A percentile compares a stretch with the other conserved stretches of the same genome.
These are phyloP conservation scores for Perca schrenkii DNA, from an alignment of 2,113 vertebrate species.

Conservation along the genomic window DNA sequence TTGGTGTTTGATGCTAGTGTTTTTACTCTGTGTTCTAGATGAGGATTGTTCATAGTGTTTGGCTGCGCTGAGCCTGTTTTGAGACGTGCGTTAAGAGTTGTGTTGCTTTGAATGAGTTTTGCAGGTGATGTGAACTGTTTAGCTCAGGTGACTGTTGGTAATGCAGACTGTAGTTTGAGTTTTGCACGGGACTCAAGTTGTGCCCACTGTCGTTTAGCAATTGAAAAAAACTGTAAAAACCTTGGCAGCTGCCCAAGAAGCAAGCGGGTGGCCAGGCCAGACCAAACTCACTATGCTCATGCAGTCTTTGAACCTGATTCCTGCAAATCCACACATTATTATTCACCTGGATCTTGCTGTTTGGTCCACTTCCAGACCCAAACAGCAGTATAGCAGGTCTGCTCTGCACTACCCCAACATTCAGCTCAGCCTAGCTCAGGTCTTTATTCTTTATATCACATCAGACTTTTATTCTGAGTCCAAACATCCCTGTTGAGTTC, in stretches of 20 bases:
- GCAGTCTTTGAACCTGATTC: conserved; percentile 64
- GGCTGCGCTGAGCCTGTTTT: too few relatives aligned
- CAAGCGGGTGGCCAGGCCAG: conserved; percentile 45
- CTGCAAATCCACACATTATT: conserved; percentile 73
- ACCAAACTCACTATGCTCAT: conserved; percentile 45
- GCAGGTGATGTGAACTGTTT: too few relatives aligned
- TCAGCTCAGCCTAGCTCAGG: conserved; percentile 34
- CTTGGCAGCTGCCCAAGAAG: conserved; percentile 58
- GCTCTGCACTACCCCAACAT: conserved; percentile 32
- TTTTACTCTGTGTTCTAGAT: too few relatives aligned
- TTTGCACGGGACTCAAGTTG: too few relatives aligned
- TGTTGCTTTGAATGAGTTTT: too few relatives aligned
- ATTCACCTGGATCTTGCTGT: conserved; percentile 69
- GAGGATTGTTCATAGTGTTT: too few relatives aligned
- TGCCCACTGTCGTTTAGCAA: too few relatives aligned
- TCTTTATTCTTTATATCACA: conserved; percentile 59
- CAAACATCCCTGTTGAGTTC: conserved; percentile 61
- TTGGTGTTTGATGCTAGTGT: too few relatives aligned
- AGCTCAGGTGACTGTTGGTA: too few relatives aligned
- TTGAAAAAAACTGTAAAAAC: conserved; percentile 36
- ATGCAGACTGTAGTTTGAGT: too few relatives aligned
- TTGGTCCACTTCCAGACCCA: conserved; percentile 63
- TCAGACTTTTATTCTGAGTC: conserved; percentile 45
- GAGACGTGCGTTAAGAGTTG: too few relatives aligned
- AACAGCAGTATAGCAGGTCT: conserved; percentile 42